Evolutionary conservation across 2,113 vertebrate genomes (phyloP).

Genomic region (Lichenostomus cassidix): DNA sequence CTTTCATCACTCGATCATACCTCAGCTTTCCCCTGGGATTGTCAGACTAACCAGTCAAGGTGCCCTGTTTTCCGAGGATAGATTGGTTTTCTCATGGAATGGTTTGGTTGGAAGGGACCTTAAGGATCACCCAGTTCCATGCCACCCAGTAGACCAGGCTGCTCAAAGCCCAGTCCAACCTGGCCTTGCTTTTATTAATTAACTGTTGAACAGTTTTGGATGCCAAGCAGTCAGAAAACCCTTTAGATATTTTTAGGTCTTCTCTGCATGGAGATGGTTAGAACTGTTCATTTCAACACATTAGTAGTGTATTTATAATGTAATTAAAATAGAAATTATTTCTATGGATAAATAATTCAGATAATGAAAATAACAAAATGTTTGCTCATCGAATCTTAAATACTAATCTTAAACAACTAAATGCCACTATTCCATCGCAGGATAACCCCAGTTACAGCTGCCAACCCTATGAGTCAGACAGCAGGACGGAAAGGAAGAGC

Average conservation of each 20-base stretch:
- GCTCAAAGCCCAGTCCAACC: background rate
- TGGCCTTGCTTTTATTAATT: background rate
- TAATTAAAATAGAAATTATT: background rate
- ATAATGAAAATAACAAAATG: background rate
- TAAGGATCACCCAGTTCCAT: background rate
- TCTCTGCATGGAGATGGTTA: background rate
- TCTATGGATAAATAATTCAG: no score
- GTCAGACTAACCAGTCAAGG: background rate
- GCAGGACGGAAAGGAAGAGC: slow-evolving; percentile 60
- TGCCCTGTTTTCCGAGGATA: background rate
- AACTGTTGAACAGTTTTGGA: background rate
- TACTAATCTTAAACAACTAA: background rate
- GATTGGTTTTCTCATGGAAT: background rate
- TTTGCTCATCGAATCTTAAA: background rate
- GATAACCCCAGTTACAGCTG: slow-evolving; percentile 70
- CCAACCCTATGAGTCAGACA: slow-evolving; percentile 63
- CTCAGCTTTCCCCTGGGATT: background rate
- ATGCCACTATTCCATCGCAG: slow-evolving; percentile 23
- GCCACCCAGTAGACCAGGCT: background rate
- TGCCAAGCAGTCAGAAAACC: background rate
- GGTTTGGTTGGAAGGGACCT: background rate
- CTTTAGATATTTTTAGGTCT: background rate
- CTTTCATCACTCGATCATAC: background rate
- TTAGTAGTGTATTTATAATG: background rate
- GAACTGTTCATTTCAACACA: background rate